Conservation (phyloP, 2,113 vertebrate species). For the Dasyprocta punctata region DNA sequence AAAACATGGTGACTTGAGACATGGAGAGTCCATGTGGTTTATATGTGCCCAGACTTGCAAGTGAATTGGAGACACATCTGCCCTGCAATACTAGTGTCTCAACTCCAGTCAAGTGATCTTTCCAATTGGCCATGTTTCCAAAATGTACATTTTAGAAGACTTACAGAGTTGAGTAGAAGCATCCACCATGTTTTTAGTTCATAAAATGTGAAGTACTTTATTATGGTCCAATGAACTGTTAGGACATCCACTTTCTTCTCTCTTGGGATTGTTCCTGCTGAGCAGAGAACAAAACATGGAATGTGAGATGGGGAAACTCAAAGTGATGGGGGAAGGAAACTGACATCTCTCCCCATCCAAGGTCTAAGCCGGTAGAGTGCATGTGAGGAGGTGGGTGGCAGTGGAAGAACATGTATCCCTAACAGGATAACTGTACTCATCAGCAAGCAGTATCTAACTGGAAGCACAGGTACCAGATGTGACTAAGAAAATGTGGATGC, state of each 20-base stretch:
- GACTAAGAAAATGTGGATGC: neutral
- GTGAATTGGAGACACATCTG: neutral
- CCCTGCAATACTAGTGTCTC: neutral
- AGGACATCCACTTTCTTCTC: neutral
- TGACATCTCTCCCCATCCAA: too few species aligned
- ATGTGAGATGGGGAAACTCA: neutral
- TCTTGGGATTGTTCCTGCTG: neutral
- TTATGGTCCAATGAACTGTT: neutral
- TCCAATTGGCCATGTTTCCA: neutral
- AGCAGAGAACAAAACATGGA: neutral
- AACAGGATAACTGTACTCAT: neutral
- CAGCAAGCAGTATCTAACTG: neutral
- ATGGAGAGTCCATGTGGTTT: neutral
- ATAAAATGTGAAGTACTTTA: neutral
- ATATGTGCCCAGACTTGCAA: neutral
- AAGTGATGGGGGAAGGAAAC: neutral
- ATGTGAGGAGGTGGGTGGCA: neutral
- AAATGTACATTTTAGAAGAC: neutral
- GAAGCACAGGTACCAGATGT: too few species aligned
- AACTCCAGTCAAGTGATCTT: neutral
- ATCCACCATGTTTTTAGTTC: neutral
- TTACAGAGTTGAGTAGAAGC: neutral
- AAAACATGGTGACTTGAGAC: neutral
- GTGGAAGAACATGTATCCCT: fast-evolving
- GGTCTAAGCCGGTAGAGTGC: neutral